Evolutionary conservation across 2,888 invertebrate species (phyloP).

Genomic region (Pyrocoelia pectoralis): DNA sequence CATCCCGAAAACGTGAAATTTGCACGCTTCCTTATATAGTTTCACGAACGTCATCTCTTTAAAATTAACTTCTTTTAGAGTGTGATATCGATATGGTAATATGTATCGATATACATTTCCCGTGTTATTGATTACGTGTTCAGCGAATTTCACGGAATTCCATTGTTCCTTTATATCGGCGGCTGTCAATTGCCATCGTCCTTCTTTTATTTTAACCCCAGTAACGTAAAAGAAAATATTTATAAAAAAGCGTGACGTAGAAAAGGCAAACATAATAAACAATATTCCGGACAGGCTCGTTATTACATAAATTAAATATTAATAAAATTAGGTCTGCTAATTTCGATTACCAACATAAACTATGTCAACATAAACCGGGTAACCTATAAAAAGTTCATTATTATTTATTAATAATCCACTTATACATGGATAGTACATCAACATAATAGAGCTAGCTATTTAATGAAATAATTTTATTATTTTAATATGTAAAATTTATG

Average conservation of each 20-base stretch:
- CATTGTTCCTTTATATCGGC: background rate
- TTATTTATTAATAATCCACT: constrained; percentile 3
- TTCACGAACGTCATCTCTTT: too few relatives aligned
- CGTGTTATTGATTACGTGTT: background rate
- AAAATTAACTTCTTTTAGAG: too few relatives aligned
- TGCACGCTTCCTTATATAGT: too few relatives aligned
- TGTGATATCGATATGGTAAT: too few relatives aligned
- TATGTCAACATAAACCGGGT: constrained; percentile 1
- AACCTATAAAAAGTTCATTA: constrained; percentile 5
- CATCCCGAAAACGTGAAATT: too few relatives aligned
- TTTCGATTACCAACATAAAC: background rate
- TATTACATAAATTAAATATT: background rate
- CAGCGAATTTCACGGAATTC: background rate
- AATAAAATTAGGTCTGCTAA: background rate
- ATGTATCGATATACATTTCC: background rate
- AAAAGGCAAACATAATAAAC: background rate
- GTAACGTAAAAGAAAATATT: background rate
- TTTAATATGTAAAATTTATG: too few relatives aligned
- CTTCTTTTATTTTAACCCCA: background rate
- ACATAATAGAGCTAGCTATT: background rate
- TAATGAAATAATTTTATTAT: background rate
- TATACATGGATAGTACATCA: background rate
- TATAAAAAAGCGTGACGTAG: too few relatives aligned
- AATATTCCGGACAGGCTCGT: background rate
- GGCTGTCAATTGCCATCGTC: background rate